phyloP scores from a whole-genome alignment of 2,888 invertebrate genomes.

The Thecophora atra region DNA sequence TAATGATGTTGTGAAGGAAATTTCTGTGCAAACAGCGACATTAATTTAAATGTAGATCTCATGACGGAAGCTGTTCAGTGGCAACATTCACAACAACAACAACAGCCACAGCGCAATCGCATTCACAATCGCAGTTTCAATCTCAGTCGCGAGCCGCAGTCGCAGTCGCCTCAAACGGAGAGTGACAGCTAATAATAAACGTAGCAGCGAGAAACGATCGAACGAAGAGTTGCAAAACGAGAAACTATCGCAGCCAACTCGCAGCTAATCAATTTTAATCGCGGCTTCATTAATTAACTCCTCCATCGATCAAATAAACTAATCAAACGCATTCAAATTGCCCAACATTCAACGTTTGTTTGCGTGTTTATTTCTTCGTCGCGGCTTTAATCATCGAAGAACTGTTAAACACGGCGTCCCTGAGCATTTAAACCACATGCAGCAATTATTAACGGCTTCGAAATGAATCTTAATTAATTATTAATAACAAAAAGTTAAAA shows the following conservation, averaged over 20 bases:
- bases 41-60: constrained; percentile 7
- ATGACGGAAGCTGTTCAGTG: constrained; percentile 19
- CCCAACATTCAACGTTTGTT: neutral
- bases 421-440: too few species aligned
- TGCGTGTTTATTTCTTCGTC: too few species aligned
- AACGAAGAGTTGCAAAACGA: neutral
- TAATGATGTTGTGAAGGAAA: neutral
- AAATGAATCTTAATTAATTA: too few species aligned
- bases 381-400: too few species aligned
- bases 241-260: neutral
- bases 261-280: constrained; percentile 17
- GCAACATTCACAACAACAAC: constrained; percentile 11
- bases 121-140: too few species aligned
- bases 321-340: neutral
- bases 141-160: too few species aligned
- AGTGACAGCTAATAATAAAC: constrained; percentile 34
- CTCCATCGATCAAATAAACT: neutral
- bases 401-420: too few species aligned
- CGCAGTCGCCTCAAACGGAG: neutral
- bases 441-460: too few species aligned
- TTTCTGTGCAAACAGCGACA: neutral
- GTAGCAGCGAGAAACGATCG: constrained; percentile 21
- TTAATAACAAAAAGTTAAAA: too few species aligned
- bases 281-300: neutral
- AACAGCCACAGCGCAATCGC: constrained; percentile 3